Evolutionary conservation across 2,888 invertebrate species (phyloP), one percentile per base, ranked within the genome.

Genomic region (Drosophila fulvimacula): DNA sequence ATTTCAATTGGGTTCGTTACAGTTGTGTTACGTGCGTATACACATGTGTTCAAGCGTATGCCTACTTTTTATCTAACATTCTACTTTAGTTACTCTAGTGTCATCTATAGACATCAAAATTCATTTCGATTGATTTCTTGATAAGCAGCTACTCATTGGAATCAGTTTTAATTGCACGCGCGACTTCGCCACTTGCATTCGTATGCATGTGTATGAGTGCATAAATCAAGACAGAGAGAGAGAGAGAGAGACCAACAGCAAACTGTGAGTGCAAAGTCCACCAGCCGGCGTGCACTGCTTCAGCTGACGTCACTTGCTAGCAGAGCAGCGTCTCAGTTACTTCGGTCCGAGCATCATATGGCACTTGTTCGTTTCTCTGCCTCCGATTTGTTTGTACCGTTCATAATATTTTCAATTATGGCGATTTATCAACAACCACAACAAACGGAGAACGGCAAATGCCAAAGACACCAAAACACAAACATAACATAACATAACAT

Each of bases 381-480:
- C 51, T 69, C 73, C 59, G 61, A 79, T 84, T 82, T 70, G 67
- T 58, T 66, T 68, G 73, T 63, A 48, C 51, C 52, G 57, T 39
- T 73, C 57, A 62, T 53, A 73, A 69, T 36, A 41, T 61, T 63
- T 81, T 71, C 81, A 77, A 71, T 83, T 82, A 76, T 69, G 65
- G 69, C 72, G 73, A 69, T 67, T 53, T 79, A 72, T 53, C 67
- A 79, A 71, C 70, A 61, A 76, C 55, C 63, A 65, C 30, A 76
- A 63, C 56, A 66, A 69, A 39, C 60, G 32, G 44, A 49, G 42
- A 38, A 51, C 53, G 27, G 34, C 44, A 39, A 38, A 27, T 30
- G 55, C 39, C 65, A 67, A 36, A 51, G 34, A 51, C 51, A 51
- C 19, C 49, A 65, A 36, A 51, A 64, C 19, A 55, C 55, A 64